Evolutionary conservation across 1,140 invertebrate genomes (phyloP), one percentile per base, ranked within the genome.

Genomic region (Drosophila littoralis): DNA sequence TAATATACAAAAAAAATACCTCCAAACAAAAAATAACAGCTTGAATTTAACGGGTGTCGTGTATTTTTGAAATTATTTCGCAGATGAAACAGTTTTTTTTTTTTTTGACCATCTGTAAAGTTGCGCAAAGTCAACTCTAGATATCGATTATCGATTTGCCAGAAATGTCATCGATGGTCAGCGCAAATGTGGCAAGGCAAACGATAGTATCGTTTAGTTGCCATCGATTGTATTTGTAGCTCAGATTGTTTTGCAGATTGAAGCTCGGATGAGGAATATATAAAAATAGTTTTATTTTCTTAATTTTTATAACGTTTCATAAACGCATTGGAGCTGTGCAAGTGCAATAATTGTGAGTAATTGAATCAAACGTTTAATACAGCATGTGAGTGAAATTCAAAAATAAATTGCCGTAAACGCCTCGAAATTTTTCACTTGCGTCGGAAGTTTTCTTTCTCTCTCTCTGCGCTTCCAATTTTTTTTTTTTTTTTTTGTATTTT

Each of bases 311-410:
- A 79, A 68, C 60, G 67, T 76, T 81, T 68, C 42, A 79, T 67
- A 80, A 79, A 72, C 83, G 83, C 76, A 86, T 88, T 88, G 83
- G 61, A 86, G 79, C 77, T 77, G 75, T 83, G 68, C 75, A 78
- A 86, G 81, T 81, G 82, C 73, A 80, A 75, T 83, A 89, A 89
- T 83, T 86, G 83, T 86, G 84, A 86, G 83, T 88, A 79, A 63
- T 32, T 46, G 33, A n/a, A 17, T 9, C 6, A 42, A 57, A 9
- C 13, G 35, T 50, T 71, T 61, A 15, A 66, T 42, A 60, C 57
- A 64, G 43, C 17, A 74, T 51, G 43, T 50, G 52, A 32, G 57
- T 43, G 9, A 22, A 38, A 78, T 36, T 45, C 5, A 42, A 33
- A 12, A n/a, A 28, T 4, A 59, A 67, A 40, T 50, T 59, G 17